Percentiles rank a stretch among this genome's conserved stretches.
Evolutionary conservation across 2,888 invertebrate genomes (phyloP).

Genomic region (Malacosoma neustria): DNA sequence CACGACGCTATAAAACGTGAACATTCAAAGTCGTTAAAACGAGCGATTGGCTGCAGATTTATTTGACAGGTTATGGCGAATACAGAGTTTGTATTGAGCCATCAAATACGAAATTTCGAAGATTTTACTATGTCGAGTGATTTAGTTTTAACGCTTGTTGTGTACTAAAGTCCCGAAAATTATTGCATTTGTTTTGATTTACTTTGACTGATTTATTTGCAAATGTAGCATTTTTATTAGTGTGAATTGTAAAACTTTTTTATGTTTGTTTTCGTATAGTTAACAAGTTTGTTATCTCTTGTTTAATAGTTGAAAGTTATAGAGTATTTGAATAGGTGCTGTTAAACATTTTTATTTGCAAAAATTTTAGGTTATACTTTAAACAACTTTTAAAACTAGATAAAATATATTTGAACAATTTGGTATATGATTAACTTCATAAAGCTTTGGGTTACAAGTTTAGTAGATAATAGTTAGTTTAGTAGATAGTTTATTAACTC

Average conservation of each 20-base stretch:
- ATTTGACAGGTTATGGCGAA: conserved; percentile 48
- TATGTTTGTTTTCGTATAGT: neutral
- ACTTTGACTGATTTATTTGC: conserved; percentile 1
- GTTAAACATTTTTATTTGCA: too few relatives aligned
- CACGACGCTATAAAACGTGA: conserved; percentile 3
- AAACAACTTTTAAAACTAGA: too few relatives aligned
- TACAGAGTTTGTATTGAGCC: conserved; percentile 30
- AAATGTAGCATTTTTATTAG: neutral
- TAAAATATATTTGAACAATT: too few relatives aligned
- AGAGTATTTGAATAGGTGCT: too few relatives aligned
- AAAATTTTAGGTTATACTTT: too few relatives aligned
- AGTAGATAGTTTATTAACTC: too few relatives aligned
- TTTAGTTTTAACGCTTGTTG: conserved; percentile 18
- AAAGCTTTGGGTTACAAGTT: too few relatives aligned
- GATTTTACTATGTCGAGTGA: conserved; percentile 19
- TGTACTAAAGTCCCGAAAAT: conserved; percentile 10
- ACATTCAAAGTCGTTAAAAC: conserved; percentile 5
- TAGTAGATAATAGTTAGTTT: too few relatives aligned
- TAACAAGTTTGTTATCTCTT: neutral
- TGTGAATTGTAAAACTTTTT: neutral
- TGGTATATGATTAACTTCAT: too few relatives aligned
- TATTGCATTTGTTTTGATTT: conserved; percentile 11
- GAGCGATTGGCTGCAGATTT: conserved; percentile 26
- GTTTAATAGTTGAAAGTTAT: neutral
- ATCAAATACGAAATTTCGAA: conserved; percentile 29